Conservation (phyloP, 1,140 invertebrate species). For the Papilio dardanus region DNA sequence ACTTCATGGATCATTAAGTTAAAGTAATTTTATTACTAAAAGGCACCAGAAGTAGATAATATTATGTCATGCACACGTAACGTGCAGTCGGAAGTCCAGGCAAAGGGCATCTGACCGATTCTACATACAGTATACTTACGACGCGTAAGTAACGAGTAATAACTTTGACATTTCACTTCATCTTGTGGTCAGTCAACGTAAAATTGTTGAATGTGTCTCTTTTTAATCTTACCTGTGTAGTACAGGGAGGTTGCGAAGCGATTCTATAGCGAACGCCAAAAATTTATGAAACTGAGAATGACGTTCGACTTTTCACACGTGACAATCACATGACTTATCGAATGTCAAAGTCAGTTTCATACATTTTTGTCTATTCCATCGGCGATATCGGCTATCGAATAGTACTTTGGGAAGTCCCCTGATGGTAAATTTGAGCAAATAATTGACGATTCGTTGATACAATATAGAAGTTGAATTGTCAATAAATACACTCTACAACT, state of each 20-base stretch:
- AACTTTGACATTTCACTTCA: neutral
- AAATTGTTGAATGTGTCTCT: neutral
- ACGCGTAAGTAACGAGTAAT: too few species aligned
- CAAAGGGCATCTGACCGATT: constrained; percentile 31
- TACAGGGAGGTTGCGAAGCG: too few species aligned
- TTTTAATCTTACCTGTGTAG: neutral
- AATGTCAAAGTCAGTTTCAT: too few species aligned
- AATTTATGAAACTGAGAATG: too few species aligned
- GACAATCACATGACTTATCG: too few species aligned
- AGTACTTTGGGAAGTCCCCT: too few species aligned
- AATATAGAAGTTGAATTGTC: neutral
- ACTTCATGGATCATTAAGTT: neutral
- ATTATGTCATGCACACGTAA: constrained; percentile 36
- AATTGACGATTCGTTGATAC: neutral
- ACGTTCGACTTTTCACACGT: too few species aligned
- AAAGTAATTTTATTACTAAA: constrained; percentile 12
- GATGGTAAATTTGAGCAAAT: neutral
- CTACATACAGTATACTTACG: neutral
- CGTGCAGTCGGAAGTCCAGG: constrained; percentile 21
- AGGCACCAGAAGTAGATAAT: neutral
- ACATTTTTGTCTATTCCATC: too few species aligned
- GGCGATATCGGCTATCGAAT: too few species aligned
- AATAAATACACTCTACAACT: too few species aligned
- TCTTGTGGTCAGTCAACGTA: constrained; percentile 4
- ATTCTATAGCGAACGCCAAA: too few species aligned